Evolutionary conservation across 1,140 invertebrate species (phyloP).

Genomic region (Parapsyche elsis): DNA sequence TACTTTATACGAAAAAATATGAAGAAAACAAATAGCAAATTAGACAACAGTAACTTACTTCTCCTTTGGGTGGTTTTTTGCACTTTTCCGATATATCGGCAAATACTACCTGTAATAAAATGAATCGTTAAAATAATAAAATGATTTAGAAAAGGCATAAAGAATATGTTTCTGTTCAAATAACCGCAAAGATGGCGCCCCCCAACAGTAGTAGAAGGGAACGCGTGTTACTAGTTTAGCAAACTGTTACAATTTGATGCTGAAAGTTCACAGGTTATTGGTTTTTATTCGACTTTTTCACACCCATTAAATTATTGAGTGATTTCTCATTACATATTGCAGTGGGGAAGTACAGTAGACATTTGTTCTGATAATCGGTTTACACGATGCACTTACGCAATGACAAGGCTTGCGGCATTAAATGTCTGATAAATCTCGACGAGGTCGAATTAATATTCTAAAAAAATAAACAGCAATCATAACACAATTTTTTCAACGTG

Average conservation of each 20-base stretch:
- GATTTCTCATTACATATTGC: background rate
- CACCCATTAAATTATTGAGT: background rate
- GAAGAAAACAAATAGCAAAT: too few species aligned
- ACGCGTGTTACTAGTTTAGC: slow-evolving; percentile 3
- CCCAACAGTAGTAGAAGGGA: background rate
- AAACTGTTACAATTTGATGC: background rate
- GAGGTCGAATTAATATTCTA: too few species aligned
- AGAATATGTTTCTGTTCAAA: background rate
- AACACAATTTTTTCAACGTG: too few species aligned
- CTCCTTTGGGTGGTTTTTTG: background rate
- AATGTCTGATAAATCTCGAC: too few species aligned
- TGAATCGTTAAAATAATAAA: background rate
- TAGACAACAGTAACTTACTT: too few species aligned
- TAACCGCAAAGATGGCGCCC: background rate
- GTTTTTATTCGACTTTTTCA: background rate
- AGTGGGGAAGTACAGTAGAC: background rate
- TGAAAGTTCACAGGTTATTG: background rate
- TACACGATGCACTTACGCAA: background rate
- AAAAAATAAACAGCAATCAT: too few species aligned
- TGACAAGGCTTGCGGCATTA: background rate
- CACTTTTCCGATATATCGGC: background rate
- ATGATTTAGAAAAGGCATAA: background rate
- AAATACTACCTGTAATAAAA: background rate
- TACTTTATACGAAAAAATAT: too few species aligned
- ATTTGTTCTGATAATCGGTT: background rate